Base-by-base conservation (phyloP, 2,888 invertebrate species). In the Napeogenes inachia region DNA sequence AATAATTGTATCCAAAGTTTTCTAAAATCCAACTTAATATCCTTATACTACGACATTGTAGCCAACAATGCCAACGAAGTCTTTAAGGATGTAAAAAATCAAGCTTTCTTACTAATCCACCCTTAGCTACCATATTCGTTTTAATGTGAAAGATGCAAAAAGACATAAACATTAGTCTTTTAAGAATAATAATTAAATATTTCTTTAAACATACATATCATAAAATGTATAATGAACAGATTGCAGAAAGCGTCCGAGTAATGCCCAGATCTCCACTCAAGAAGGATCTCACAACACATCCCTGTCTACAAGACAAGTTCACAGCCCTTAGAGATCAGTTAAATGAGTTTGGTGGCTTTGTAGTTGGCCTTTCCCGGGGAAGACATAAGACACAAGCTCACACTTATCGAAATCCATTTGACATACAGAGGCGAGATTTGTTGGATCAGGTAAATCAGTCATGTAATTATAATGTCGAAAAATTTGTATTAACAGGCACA, bases 401-500 rank as follows among this genome's bases (percentile, higher is more conserved):
- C 68, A 94, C 95, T 47, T 98, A 96, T 80, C 93, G 98, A 71
- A 99, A 99, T 89, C 97, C 99, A 0, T 99, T 97, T 77, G 99
- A 99, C 89, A 97, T 99, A 78, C 96, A 97, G 32, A 92, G 99
- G 57, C 92, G 95, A 71, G 94, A 95, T 78, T 88, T 99, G 54
- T 91, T 99, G 68, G 97, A 98, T 85, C 99, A 99, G 91, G 92
- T 92, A 75, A 71, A 67, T 59, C 59, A 21, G 21, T 21, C 21
- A 1, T 21, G 21, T 21, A 21, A 21, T 21, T 21, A 21, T 21
- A 21, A 21, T 21, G 21, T 21, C 21, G 21, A 21, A 21, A 21
- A 21, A 21, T 21, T 1, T 21, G 1, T 21, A 21, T 21, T 21
- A 21, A 21, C 21, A 21, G 21, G 21, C 21, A 21, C 21, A 21